Evolutionary conservation across 2,797 vertebrate species (phyloP), one percentile per base, ranked within the genome.

Genomic region (Rhadinocentrus ornatus): DNA sequence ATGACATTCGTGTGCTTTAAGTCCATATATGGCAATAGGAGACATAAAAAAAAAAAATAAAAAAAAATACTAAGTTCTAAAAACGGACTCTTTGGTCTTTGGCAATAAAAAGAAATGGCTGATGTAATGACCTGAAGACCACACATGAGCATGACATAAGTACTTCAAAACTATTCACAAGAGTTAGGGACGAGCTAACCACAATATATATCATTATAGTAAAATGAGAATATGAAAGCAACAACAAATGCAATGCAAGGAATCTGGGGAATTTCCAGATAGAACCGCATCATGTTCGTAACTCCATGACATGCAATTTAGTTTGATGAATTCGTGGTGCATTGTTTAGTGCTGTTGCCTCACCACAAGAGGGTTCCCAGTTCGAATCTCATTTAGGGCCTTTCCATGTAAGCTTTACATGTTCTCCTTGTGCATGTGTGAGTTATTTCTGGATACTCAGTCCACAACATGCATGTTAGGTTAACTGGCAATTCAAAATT

Each of bases 161-260:
- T 32, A 7, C 16, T 26, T 27, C 34, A 67, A 4, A 63, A 75
- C 62, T 56, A 77, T 64, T 79, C 39, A 20, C 48, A n/a, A 22
- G 1, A 24, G 61, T 50, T 29, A 59, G 32, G 66, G 48, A 60
- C 31, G 48, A 24, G 31, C 41, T 41, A 62, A 10, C 29, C 15
- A 15, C 65, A 29, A 41, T 53, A 29, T 60, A 24, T 16, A 32
- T 63, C 53, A 64, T 22, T 8, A 53, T 34, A 69, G 37, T 65
- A 61, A 68, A 83, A 73, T 62, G 56, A 37, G 15, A 34, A 69
- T 15, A 48, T 26, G 54, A 54, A 66, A 74, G 41, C 79, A 58
- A 60, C 20, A 56, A 52, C 56, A 73, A 58, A 46, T 7, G 10
- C 67, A n/a, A 69, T 15, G 64, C 12, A 56, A 37, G 59, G 55